phyloP scores from a whole-genome alignment of 2,113 vertebrate genomes.

The Pollimyrus isidori region DNA sequence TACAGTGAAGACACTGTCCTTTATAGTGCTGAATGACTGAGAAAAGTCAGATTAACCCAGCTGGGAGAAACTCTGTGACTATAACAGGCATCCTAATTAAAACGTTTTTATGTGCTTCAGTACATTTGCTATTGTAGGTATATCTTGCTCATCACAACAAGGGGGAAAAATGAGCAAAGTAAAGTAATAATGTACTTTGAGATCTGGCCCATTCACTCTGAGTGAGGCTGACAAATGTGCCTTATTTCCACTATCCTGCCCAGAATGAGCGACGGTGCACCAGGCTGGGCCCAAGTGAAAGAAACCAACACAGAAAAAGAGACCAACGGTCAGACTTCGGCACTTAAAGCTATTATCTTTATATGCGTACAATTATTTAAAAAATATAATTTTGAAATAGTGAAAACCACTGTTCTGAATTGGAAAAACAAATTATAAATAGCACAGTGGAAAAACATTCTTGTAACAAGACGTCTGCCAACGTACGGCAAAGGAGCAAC shows the following conservation, averaged over 20 bases:
- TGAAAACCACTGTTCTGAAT: neutral
- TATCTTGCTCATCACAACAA: neutral
- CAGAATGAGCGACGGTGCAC: neutral
- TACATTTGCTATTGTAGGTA: neutral
- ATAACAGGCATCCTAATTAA: neutral
- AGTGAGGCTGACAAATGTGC: neutral
- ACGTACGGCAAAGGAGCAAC: neutral
- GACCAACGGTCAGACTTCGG: neutral
- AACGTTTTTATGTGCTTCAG: neutral
- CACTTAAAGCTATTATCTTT: neutral
- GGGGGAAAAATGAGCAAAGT: neutral
- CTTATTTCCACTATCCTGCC: neutral
- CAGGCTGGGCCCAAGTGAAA: neutral
- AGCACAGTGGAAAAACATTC: conserved; percentile 1
- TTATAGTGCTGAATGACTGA: neutral
- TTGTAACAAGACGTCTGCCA: neutral
- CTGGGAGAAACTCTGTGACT: neutral
- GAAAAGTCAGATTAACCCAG: neutral
- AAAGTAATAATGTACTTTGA: neutral
- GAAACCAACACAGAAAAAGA: neutral
- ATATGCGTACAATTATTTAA: neutral
- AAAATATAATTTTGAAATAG: neutral
- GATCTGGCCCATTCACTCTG: neutral
- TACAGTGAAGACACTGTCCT: neutral
- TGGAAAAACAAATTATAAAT: neutral